Conservation (phyloP, 2,797 vertebrate genomes). For the Poeciliopsis turneri region DNA sequence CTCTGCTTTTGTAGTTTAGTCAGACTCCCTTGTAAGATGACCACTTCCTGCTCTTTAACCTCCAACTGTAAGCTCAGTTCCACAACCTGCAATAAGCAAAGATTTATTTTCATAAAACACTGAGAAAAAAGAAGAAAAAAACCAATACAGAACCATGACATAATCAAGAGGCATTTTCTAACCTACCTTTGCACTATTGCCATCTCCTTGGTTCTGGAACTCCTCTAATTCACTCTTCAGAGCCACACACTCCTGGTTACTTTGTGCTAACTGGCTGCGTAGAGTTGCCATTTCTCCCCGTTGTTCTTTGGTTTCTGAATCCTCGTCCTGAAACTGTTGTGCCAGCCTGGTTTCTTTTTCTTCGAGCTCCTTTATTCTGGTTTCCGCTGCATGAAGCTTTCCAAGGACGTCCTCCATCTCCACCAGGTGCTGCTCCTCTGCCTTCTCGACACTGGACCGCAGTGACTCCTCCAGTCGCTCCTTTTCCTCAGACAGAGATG, state of each 20-base stretch:
- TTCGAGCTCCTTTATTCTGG: constrained; percentile 92
- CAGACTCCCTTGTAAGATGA: constrained; percentile 84
- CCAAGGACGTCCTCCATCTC: constrained; percentile 96
- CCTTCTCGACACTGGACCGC: constrained; percentile 84
- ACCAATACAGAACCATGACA: not conserved
- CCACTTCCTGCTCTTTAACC: constrained; percentile 83
- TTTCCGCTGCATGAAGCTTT: constrained; percentile 91
- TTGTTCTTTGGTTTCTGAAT: constrained; percentile 85
- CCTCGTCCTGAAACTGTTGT: constrained; percentile 83
- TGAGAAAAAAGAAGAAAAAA: not conserved
- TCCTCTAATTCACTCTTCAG: constrained; percentile 85
- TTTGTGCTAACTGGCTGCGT: constrained; percentile 84
- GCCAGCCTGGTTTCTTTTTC: constrained; percentile 76
- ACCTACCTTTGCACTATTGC: constrained; percentile 88
- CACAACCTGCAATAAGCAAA: constrained; percentile 78
- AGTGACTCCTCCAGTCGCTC: constrained; percentile 86
- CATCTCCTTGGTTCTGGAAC: constrained; percentile 80
- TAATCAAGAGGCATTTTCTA: constrained; percentile 10
- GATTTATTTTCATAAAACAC: not conserved
- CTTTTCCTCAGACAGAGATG: constrained; percentile 84
- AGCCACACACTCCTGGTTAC: constrained; percentile 85
- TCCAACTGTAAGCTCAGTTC: constrained; percentile 86
- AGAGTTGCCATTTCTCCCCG: constrained; percentile 82
- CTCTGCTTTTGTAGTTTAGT: constrained; percentile 83
- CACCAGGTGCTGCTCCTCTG: constrained; percentile 94